Percentiles rank a stretch among this genome's conserved stretches.
These are phyloP conservation scores for Lutjanus argentimaculatus DNA, from an alignment of 2,797 vertebrate genomes.

Conservation along the genomic window DNA sequence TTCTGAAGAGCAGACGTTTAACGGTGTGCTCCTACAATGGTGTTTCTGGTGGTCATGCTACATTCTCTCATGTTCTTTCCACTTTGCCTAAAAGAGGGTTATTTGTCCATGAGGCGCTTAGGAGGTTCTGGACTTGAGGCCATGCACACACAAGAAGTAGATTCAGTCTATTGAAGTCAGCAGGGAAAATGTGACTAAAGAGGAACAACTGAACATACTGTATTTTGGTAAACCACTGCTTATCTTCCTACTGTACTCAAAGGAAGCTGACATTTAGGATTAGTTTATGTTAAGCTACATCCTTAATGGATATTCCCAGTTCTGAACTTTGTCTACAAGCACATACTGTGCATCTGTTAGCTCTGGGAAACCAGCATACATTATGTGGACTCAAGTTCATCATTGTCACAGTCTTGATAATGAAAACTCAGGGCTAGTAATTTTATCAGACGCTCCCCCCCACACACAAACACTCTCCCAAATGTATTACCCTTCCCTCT, in stretches of 20 bases:
- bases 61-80: slow-evolving; percentile 72
- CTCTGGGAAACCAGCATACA: slow-evolving; percentile 59
- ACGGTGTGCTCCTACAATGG: slow-evolving; percentile 67
- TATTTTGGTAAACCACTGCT: slow-evolving; percentile 64
- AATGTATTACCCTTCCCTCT: slow-evolving; percentile 42
- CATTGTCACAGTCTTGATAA: slow-evolving; percentile 59
- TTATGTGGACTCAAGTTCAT: slow-evolving; percentile 58
- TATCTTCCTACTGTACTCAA: slow-evolving; percentile 63
- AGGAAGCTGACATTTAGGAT: slow-evolving; percentile 68
- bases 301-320: slow-evolving; percentile 56
- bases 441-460: slow-evolving; percentile 28
- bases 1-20: slow-evolving; percentile 62
- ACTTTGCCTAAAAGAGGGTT: slow-evolving; percentile 58
- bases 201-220: slow-evolving; percentile 58
- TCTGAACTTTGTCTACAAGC: slow-evolving; percentile 60
- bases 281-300: slow-evolving; percentile 70
- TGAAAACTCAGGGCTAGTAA: slow-evolving; percentile 51
- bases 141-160: slow-evolving; percentile 69
- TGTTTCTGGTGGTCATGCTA: slow-evolving; percentile 80
- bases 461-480: slow-evolving; percentile 46
- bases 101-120: slow-evolving; percentile 70
- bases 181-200: slow-evolving; percentile 61
- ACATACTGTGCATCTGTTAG: slow-evolving; percentile 63
- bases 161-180: slow-evolving; percentile 69
- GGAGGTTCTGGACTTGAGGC: slow-evolving; percentile 65